Evolutionary conservation across 1,140 invertebrate species (phyloP).

Genomic region (Atopsyche davidsoni): DNA sequence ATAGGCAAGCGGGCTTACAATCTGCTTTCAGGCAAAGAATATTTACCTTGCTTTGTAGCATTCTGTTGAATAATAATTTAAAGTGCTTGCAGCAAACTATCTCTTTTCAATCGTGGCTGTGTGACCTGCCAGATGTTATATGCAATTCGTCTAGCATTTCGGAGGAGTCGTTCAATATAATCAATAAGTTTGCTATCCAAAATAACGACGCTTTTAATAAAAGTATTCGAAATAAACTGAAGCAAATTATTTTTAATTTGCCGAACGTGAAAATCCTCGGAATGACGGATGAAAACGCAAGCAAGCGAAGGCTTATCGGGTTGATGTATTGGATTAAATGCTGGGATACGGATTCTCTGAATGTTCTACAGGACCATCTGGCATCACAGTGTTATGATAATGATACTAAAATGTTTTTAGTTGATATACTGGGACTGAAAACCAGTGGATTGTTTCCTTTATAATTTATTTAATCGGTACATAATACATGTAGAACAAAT

Average conservation of each 20-base stretch:
- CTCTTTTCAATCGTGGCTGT: conserved; percentile 42
- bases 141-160: conserved; percentile 36
- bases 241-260: conserved; percentile 41
- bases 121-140: conserved; percentile 44
- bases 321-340: conserved; percentile 42
- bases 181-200: conserved; percentile 42
- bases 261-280: conserved; percentile 39
- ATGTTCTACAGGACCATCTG: conserved; percentile 42
- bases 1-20: conserved; percentile 36
- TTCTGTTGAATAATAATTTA: conserved; percentile 41
- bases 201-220: conserved; percentile 41
- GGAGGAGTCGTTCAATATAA: conserved; percentile 40
- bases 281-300: conserved; percentile 28
- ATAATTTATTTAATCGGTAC: conserved; percentile 5
- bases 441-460: conserved; percentile 20
- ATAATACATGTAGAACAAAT: no score
- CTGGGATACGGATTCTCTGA: conserved; percentile 42
- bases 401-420: conserved; percentile 20
- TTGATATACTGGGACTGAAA: conserved; percentile 24
- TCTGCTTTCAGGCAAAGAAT: conserved; percentile 38
- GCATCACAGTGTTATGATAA: conserved; percentile 23
- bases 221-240: conserved; percentile 38
- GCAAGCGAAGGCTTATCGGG: conserved; percentile 41
- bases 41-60: conserved; percentile 43
- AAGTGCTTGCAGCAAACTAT: conserved; percentile 37